Evolutionary conservation across 2,888 invertebrate genomes (phyloP).

Genomic region (Eurois occulta): DNA sequence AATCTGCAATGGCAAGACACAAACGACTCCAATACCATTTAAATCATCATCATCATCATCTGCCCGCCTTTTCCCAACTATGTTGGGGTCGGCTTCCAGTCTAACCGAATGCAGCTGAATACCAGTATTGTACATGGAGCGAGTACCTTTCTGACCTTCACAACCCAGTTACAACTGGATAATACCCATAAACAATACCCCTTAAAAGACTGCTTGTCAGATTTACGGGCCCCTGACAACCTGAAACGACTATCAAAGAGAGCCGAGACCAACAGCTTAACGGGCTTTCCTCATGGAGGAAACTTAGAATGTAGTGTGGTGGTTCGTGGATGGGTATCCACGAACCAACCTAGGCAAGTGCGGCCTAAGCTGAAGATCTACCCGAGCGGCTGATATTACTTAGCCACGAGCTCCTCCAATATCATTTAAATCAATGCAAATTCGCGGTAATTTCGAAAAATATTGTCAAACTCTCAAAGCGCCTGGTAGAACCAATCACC

Average conservation of each 20-base stretch:
- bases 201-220: not conserved
- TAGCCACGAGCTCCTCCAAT: not conserved
- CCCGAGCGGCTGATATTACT: not conserved
- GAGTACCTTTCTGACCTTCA: not conserved
- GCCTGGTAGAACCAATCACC: slow-evolving; percentile 4
- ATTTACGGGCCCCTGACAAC: not conserved
- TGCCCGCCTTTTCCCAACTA: not conserved
- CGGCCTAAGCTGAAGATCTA: not conserved
- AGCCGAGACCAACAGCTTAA: not conserved
- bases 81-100: not conserved
- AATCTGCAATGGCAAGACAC: not conserved
- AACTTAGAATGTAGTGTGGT: not conserved
- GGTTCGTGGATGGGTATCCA: no score
- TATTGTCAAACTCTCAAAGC: slow-evolving; percentile 1
- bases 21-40: not conserved
- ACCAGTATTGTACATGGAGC: not conserved
- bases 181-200: no score
- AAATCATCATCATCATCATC: not conserved
- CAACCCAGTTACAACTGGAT: not conserved
- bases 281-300: not conserved
- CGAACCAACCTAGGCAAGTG: not conserved
- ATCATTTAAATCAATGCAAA: not conserved
- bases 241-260: not conserved
- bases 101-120: not conserved
- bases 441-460: not conserved